Evolutionary conservation across 2,888 invertebrate species (phyloP).

Genomic region (Parnassius smintheus): DNA sequence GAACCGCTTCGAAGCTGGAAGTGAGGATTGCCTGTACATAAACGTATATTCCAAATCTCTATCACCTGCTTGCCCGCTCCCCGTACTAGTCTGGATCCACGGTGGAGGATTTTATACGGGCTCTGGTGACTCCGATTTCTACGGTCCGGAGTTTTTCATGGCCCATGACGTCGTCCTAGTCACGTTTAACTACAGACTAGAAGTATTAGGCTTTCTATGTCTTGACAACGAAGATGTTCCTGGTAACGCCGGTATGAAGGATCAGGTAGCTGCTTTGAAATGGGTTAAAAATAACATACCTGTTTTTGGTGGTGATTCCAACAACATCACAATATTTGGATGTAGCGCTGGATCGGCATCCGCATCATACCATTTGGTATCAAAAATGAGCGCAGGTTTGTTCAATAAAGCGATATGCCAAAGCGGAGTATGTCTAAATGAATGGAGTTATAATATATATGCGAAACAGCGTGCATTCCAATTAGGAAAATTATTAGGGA

Average conservation of each 20-base stretch:
- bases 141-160: slow-evolving; percentile 75
- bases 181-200: slow-evolving; percentile 74
- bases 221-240: slow-evolving; percentile 70
- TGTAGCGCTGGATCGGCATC: slow-evolving; percentile 73
- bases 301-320: slow-evolving; percentile 65
- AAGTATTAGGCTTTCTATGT: slow-evolving; percentile 72
- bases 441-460: slow-evolving; percentile 66
- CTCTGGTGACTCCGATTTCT: slow-evolving; percentile 71
- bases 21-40: slow-evolving; percentile 85
- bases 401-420: slow-evolving; percentile 75
- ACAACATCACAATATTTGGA: slow-evolving; percentile 71
- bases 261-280: slow-evolving; percentile 72
- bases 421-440: slow-evolving; percentile 71
- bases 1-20: slow-evolving; percentile 75
- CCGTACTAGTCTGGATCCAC: slow-evolving; percentile 77
- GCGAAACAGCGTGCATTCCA: slow-evolving; percentile 64
- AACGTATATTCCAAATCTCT: slow-evolving; percentile 82
- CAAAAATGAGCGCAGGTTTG: slow-evolving; percentile 65
- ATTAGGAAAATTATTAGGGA: slow-evolving; percentile 64
- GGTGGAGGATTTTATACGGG: slow-evolving; percentile 76
- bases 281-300: slow-evolving; percentile 71
- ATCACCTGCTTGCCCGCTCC: slow-evolving; percentile 40
- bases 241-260: slow-evolving; percentile 75
- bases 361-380: slow-evolving; percentile 62
- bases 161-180: slow-evolving; percentile 65